A percentile compares a stretch with the other conserved stretches of the same genome.
phyloP scores from a whole-genome alignment of 1,140 invertebrate species.

The Tetragonula clypearis region DNA sequence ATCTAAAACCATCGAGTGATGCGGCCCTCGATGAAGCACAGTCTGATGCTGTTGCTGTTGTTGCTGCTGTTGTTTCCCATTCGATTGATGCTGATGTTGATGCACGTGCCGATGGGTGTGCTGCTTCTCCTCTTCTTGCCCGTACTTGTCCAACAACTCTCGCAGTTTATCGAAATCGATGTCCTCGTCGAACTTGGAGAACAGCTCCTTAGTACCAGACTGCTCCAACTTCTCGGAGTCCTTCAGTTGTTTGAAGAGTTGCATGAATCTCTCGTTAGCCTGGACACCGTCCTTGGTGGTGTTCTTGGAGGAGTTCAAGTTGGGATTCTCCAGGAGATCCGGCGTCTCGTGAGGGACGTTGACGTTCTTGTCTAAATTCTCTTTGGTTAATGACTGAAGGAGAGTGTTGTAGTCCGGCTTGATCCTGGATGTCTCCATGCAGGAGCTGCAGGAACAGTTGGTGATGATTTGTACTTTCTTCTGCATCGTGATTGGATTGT shows the following conservation, averaged over 20 bases:
- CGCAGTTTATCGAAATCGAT: conserved; percentile 74
- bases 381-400: conserved; percentile 72
- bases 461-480: conserved; percentile 86
- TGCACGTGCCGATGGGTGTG: conserved; percentile 68
- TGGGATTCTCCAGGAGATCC: conserved; percentile 77
- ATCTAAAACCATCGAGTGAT: conserved; percentile 78
- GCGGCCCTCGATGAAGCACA: conserved; percentile 75
- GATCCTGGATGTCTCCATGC: conserved; percentile 79
- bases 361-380: conserved; percentile 75
- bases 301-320: conserved; percentile 75
- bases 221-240: conserved; percentile 74
- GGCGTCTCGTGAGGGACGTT: conserved; percentile 76
- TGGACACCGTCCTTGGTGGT: conserved; percentile 71
- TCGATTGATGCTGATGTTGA: conserved; percentile 59
- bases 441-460: conserved; percentile 85
- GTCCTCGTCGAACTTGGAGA: conserved; percentile 73
- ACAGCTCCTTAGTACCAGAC: conserved; percentile 70
- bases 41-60: conserved; percentile 71
- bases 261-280: conserved; percentile 74
- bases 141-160: conserved; percentile 74
- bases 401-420: conserved; percentile 78
- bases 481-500: conserved; percentile 81
- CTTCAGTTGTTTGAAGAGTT: conserved; percentile 76
- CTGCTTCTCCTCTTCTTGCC: conserved; percentile 63
- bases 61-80: conserved; percentile 69